These are phyloP conservation scores for Glomeris maerens DNA, from an alignment of 1,140 invertebrate species.

Conservation along the genomic window DNA sequence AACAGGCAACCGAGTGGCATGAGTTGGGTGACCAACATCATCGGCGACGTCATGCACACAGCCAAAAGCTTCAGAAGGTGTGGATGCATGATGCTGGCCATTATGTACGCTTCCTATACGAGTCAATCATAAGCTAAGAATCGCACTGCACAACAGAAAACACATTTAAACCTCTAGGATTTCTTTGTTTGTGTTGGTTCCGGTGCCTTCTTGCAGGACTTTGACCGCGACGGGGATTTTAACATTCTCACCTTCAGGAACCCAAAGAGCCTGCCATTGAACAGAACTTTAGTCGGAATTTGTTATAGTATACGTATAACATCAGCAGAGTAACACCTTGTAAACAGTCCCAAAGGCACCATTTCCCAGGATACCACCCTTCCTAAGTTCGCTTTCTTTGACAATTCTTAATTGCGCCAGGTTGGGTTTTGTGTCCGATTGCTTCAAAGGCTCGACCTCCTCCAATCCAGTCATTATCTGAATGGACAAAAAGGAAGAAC, in stretches of 20 bases:
- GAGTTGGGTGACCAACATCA: conserved; percentile 94
- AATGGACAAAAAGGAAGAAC: conserved; percentile 21
- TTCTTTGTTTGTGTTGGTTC: conserved; percentile 82
- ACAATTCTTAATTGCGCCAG: conserved; percentile 82
- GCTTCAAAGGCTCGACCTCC: conserved; percentile 71
- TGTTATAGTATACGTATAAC: neutral
- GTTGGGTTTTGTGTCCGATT: conserved; percentile 82
- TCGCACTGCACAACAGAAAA: conserved; percentile 9
- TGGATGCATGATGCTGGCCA: conserved; percentile 92
- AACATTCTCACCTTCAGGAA: conserved; percentile 82
- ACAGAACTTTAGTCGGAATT: conserved; percentile 2
- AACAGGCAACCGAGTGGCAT: conserved; percentile 93
- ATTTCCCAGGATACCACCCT: conserved; percentile 78
- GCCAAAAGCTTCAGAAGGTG: conserved; percentile 86
- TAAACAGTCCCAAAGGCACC: conserved; percentile 98
- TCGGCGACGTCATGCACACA: conserved; percentile 92
- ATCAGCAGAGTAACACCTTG: conserved; percentile 38
- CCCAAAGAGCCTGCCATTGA: conserved; percentile 65
- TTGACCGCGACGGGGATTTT: conserved; percentile 98
- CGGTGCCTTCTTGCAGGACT: conserved; percentile 71
- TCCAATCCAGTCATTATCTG: conserved; percentile 47
- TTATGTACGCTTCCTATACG: conserved; percentile 77
- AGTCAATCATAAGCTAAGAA: neutral
- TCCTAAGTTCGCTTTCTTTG: conserved; percentile 82
- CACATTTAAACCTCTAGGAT: conserved; percentile 80